A percentile compares a stretch with the other conserved stretches of the same genome.
phyloP scores from a whole-genome alignment of 2,888 invertebrate species.

The Morpho achilles region DNA sequence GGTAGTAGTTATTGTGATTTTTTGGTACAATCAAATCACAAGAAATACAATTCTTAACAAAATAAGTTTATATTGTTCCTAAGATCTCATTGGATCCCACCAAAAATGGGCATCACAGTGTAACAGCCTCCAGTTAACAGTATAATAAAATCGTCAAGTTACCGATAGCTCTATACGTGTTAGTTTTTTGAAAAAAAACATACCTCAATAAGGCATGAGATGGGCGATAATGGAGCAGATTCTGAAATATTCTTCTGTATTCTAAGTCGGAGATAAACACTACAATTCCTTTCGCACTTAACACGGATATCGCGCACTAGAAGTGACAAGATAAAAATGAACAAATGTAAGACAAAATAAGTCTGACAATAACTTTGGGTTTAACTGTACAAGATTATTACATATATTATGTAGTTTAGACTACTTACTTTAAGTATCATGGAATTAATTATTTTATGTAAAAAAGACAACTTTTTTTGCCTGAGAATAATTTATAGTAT shows the following conservation, averaged over 20 bases:
- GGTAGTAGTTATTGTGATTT: too few relatives aligned
- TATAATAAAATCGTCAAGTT: slow-evolving; percentile 14
- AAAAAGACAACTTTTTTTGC: too few relatives aligned
- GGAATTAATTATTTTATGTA: too few relatives aligned
- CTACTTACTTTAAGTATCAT: too few relatives aligned
- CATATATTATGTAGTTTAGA: too few relatives aligned
- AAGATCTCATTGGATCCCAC: background rate
- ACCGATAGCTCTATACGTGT: slow-evolving; percentile 10
- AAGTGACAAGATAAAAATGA: slow-evolving; percentile 7
- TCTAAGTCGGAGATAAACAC: slow-evolving; percentile 23
- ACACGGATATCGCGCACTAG: slow-evolving; percentile 9
- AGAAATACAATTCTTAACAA: too few relatives aligned
- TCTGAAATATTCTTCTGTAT: slow-evolving; percentile 24
- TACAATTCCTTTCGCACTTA: slow-evolving; percentile 22
- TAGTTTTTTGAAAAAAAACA: slow-evolving; percentile 6
- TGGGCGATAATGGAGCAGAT: slow-evolving; percentile 21
- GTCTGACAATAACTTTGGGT: too few relatives aligned
- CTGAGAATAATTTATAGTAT: too few relatives aligned
- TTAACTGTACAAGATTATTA: too few relatives aligned
- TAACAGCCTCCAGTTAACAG: slow-evolving; percentile 8
- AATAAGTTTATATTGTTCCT: too few relatives aligned
- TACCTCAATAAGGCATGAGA: slow-evolving; percentile 22
- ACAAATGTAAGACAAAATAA: background rate
- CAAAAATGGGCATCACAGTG: slow-evolving; percentile 6
- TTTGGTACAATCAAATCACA: too few relatives aligned